A percentile compares a stretch with the other conserved stretches of the same genome.
These are phyloP conservation scores for Lobophora halterata DNA, from an alignment of 2,888 invertebrate species.

Conservation along the genomic window DNA sequence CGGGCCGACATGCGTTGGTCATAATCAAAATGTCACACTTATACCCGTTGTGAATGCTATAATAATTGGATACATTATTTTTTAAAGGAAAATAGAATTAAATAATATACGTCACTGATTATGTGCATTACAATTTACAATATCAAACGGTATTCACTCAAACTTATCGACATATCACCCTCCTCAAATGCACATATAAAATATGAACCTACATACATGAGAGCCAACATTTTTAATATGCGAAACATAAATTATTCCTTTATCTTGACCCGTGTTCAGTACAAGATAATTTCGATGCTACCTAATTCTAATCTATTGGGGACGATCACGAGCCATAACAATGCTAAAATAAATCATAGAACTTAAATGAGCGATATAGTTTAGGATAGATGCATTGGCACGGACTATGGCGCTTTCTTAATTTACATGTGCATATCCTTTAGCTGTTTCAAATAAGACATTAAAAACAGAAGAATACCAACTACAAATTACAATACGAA, in stretches of 20 bases:
- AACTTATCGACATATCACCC: too few relatives aligned
- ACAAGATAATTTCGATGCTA: too few relatives aligned
- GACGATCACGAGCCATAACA: too few relatives aligned
- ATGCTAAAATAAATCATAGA: background rate
- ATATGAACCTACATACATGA: conserved; percentile 1
- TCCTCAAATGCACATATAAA: conserved; percentile 6
- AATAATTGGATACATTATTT: too few relatives aligned
- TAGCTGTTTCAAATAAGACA: conserved; percentile 42
- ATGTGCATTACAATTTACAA: background rate
- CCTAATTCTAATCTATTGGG: too few relatives aligned
- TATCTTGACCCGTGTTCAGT: too few relatives aligned
- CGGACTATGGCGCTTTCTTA: conserved; percentile 44
- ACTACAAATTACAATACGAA: conserved; percentile 1
- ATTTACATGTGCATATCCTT: conserved; percentile 43
- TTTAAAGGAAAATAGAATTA: background rate
- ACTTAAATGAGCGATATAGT: conserved; percentile 9
- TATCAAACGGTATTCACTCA: conserved; percentile 1
- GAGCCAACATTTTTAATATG: too few relatives aligned
- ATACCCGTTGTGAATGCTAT: too few relatives aligned
- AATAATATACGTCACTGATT: too few relatives aligned
- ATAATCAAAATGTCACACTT: too few relatives aligned
- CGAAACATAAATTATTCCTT: too few relatives aligned
- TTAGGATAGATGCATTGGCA: conserved; percentile 32
- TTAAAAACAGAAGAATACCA: conserved; percentile 35
- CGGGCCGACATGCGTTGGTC: background rate